Base-by-base conservation (phyloP, 2,797 vertebrate species). In the Onychomys leucogaster region DNA sequence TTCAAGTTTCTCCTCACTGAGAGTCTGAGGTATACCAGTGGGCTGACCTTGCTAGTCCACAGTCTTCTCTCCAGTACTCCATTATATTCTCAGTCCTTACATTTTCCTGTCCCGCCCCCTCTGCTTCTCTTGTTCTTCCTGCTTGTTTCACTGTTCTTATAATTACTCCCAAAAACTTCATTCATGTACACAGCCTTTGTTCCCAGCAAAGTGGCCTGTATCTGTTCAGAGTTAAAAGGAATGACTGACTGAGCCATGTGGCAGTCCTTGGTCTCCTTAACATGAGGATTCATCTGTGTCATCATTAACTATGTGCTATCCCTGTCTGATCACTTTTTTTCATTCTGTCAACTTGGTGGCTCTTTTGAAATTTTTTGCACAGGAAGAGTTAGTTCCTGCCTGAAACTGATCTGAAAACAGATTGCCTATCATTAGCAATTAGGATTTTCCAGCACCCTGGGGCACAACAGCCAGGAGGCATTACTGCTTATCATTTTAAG, bases 371-470 rank as follows among this genome's bases (percentile, higher is more conserved):
- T 67, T 17, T 52, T 90, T 81, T 78, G 71, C 49, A 23, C 23
- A 12, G 7, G 19, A 90, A 87, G 82, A 93, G 55, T 78, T 55
- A 9, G 61, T 80, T 57, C 41, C 41, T 95, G 29, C 25, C 71
- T 65, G 76, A 69, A 63, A 71, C 0, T 32, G 89, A 43, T 59
- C 93, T 96, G 76, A 87, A 94, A 89, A 86, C 80, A 90, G 69
- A 86, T 83, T 90, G 63, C 49, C 84, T 91, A 55, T 90, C 90
- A 89, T 63, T 91, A 63, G 63, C 69, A 83, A n/a, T 46, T 67
- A 80, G 32, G 59, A 59, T 90, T 86, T 95, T 78, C 84, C 77
- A 55, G 75, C 29, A 80, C 65, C 14, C 49, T 14, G 23, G 11
- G 37, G 29, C 59, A 71, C 80, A 49, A 80, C 65, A 94, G 16